Conservation (phyloP, 2,888 invertebrate genomes). For the Temnothorax rugatulus region DNA sequence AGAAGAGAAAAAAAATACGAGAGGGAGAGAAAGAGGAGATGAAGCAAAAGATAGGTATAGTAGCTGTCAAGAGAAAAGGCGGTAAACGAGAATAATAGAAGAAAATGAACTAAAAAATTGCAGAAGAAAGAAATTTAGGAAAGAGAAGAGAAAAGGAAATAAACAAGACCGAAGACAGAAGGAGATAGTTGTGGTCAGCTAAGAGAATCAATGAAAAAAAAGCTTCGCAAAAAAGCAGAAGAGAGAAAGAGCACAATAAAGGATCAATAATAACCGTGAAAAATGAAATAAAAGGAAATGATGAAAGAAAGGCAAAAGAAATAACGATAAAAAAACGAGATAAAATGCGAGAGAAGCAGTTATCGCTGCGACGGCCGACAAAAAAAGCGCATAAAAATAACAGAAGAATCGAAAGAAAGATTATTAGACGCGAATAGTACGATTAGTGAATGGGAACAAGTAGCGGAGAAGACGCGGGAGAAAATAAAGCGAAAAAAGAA, state of each 20-base stretch:
- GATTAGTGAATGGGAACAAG: slow-evolving; percentile 4
- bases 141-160: not conserved
- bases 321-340: not conserved
- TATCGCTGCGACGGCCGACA: slow-evolving; percentile 8
- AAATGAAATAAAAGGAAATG: slow-evolving; percentile 21
- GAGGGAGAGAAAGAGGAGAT: not conserved
- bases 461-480: slow-evolving; percentile 4
- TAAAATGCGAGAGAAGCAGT: not conserved
- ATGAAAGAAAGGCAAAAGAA: slow-evolving; percentile 1
- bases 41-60: not conserved
- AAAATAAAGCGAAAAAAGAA: slow-evolving; percentile 21
- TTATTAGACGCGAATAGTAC: slow-evolving; percentile 14
- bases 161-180: slow-evolving; percentile 19
- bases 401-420: not conserved
- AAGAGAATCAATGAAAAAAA: not conserved
- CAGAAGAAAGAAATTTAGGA: slow-evolving; percentile 25
- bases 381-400: slow-evolving; percentile 27
- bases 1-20: slow-evolving; percentile 35
- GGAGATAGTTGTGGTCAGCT: not conserved
- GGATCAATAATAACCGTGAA: slow-evolving; percentile 9
- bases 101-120: slow-evolving; percentile 7
- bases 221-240: not conserved
- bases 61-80: slow-evolving; percentile 7
- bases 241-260: slow-evolving; percentile 1
- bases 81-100: not conserved